phyloP scores from a whole-genome alignment of 2,888 invertebrate genomes.

The Pammene fasciana region DNA sequence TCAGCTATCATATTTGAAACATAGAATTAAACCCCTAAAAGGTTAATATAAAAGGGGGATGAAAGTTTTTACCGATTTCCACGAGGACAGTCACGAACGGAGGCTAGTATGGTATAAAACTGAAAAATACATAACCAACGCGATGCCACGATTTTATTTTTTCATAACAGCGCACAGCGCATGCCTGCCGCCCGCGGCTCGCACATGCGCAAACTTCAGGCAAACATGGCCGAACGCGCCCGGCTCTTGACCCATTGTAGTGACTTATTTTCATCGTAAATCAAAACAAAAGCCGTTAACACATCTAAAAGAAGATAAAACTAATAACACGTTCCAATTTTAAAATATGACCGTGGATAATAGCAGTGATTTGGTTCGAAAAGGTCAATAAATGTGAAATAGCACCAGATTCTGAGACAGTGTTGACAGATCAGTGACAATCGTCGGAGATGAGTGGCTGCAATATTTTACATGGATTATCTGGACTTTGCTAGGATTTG shows the following conservation, averaged over 20 bases:
- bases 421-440: constrained; percentile 67
- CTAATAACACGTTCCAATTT: constrained; percentile 19
- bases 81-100: no score
- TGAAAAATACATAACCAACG: constrained; percentile 42
- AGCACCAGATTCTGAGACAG: constrained; percentile 38
- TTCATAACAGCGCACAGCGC: constrained; percentile 54
- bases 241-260: constrained; percentile 57
- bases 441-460: constrained; percentile 60
- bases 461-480: constrained; percentile 51
- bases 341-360: constrained; percentile 40
- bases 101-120: no score
- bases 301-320: constrained; percentile 35
- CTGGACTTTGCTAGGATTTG: constrained; percentile 44
- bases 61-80: no score
- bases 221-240: constrained; percentile 65
- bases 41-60: no score
- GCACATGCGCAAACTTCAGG: constrained; percentile 60
- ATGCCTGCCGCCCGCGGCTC: constrained; percentile 52
- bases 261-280: constrained; percentile 56
- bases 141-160: constrained; percentile 56
- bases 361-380: constrained; percentile 25
- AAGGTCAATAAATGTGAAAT: constrained; percentile 27
- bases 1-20: no score
- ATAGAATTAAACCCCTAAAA: no score
- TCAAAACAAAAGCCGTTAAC: constrained; percentile 46